Percentiles rank a stretch among this genome's conserved stretches.
phyloP scores from a whole-genome alignment of 64 coral and sea anemone genomes.

The Dendrophyllia cribrosa region DNA sequence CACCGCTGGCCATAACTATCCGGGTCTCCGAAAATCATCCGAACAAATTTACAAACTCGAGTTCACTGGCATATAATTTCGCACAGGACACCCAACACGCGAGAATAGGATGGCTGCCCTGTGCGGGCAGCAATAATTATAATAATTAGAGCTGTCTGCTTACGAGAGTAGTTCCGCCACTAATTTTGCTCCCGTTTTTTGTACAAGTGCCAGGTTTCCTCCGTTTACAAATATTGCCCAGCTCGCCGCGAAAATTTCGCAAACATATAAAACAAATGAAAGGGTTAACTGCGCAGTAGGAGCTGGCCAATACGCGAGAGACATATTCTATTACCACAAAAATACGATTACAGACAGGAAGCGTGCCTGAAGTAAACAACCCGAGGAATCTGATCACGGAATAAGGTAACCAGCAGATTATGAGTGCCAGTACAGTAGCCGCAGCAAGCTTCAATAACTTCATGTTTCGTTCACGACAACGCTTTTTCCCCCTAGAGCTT shows the following conservation, averaged over 20 bases:
- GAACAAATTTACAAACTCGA: too few relatives aligned
- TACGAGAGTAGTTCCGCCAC: too few relatives aligned
- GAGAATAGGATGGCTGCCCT: too few relatives aligned
- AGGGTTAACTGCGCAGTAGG: conserved; percentile 1
- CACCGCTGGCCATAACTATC: too few relatives aligned
- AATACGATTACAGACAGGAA: neutral
- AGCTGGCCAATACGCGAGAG: neutral
- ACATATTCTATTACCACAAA: neutral
- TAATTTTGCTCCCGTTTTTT: too few relatives aligned
- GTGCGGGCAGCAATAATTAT: too few relatives aligned
- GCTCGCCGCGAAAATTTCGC: neutral
- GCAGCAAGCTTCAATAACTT: conserved; percentile 31
- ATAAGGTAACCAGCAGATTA: conserved; percentile 36
- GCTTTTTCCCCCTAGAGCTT: neutral
- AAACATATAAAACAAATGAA: conserved; percentile 16
- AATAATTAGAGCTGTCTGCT: too few relatives aligned
- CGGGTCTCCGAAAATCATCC: too few relatives aligned
- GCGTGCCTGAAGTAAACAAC: neutral
- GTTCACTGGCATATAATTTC: too few relatives aligned
- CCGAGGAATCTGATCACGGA: neutral
- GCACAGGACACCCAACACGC: too few relatives aligned
- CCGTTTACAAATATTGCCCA: neutral
- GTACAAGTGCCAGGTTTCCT: neutral
- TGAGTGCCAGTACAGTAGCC: conserved; percentile 31
- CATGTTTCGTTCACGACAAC: neutral